Evolutionary conservation across 2,888 invertebrate genomes (phyloP), one percentile per base, ranked within the genome.

Genomic region (Leptinotarsa haldemani): DNA sequence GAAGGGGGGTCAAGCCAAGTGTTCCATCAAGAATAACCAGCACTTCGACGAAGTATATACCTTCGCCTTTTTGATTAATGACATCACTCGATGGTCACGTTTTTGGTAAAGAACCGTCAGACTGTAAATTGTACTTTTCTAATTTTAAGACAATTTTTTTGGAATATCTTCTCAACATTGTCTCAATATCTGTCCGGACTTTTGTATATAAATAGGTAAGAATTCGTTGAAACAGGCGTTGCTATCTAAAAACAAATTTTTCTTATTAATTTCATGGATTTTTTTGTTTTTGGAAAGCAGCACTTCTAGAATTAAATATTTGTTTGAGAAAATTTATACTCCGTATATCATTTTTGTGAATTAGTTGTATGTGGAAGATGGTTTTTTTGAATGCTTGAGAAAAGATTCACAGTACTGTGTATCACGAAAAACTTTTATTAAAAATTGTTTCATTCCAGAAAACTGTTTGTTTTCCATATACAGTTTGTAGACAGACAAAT

Each of bases 1-100:
- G 53, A 74, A 76, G 73, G 73, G 53, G 63, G 69, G 66, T 69
- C 66, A 74, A 74, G 74, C 74, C 74, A 74, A 74, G 74, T 74
- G 74, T 70, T 63, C 9, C 74, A 67, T 69, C 69, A 69, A 63
- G 71, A 65, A 48, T 76, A 73, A 63, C 71, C 71, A 76, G 71
- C 69, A 66, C 73, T 53, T 66, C 67, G 69, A 71, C 64, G 64
- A 73, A 73, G 73, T 76, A 71, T 67, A 69, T 67, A 56, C 70
- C 70, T 70, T 69, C 71, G 30, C 67, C 69, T 68, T 70, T 75
- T 75, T 70, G 73, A 75, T 70, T 70, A 30, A 65, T 74, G 46
- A 58, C 61, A 61, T 65, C 68, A 56, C 65, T 69, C 64, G 69
- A 69, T 69, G 69, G 69, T 73, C 69, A 69, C 67, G 46, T 48